Percentiles rank a stretch among this genome's conserved stretches.
phyloP scores from a whole-genome alignment of 2,888 invertebrate species.

The Neocrepidodera transversa region DNA sequence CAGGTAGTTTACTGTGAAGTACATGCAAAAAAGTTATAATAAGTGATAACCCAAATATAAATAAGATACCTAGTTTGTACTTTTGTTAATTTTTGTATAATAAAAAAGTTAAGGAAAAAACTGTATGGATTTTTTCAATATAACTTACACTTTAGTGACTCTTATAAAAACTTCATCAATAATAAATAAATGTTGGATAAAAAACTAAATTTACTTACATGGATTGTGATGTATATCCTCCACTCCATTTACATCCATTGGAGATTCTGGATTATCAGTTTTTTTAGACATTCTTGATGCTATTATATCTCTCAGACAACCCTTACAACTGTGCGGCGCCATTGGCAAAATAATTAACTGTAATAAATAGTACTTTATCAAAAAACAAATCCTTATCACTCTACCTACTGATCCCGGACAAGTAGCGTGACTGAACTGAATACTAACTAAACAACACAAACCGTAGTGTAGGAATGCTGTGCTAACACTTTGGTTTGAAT shows the following conservation, averaged over 20 bases:
- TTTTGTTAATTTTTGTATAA: too few relatives aligned
- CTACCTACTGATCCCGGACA: too few relatives aligned
- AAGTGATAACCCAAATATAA: too few relatives aligned
- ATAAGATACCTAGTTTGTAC: too few relatives aligned
- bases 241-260: conserved; percentile 50
- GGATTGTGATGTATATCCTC: conserved; percentile 49
- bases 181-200: not conserved
- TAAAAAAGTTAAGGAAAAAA: too few relatives aligned
- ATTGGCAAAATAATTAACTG: conserved; percentile 48
- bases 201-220: conserved; percentile 49
- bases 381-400: not conserved
- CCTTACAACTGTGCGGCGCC: conserved; percentile 65
- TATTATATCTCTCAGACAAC: conserved; percentile 56
- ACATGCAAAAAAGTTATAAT: too few relatives aligned
- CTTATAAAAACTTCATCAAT: too few relatives aligned
- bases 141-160: too few relatives aligned
- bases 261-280: conserved; percentile 38
- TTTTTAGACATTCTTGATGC: conserved; percentile 53
- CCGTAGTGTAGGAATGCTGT: too few relatives aligned
- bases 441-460: conserved; percentile 5
- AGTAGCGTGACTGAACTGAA: conserved; percentile 3
- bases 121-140: too few relatives aligned
- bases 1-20: too few relatives aligned
- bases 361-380: conserved; percentile 14
- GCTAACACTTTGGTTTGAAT: conserved; percentile 1